Conservation (phyloP, 2,797 vertebrate genomes). For the Argyrosomus regius region DNA sequence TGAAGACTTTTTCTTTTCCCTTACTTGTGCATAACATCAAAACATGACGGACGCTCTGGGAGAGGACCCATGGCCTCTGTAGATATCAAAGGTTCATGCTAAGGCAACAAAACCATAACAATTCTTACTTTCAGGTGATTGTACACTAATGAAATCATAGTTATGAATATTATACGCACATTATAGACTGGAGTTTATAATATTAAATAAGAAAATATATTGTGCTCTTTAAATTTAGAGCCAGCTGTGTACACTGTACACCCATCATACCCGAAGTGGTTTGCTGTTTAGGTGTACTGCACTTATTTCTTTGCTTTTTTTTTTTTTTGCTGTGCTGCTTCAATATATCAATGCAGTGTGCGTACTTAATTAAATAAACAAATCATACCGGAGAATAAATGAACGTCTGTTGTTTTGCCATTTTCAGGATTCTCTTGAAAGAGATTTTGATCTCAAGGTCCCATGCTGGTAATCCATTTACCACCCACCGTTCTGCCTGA, state of each 20-base stretch:
- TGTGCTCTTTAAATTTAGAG: background rate
- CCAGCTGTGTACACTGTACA: conserved; percentile 2
- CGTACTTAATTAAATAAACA: conserved; percentile 4
- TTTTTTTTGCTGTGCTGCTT: background rate
- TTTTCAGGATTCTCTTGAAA: conserved; percentile 24
- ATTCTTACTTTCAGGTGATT: too few species aligned
- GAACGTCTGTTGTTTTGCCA: background rate
- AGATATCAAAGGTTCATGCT: too few species aligned
- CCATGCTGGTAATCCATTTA: conserved; percentile 61
- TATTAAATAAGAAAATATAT: background rate
- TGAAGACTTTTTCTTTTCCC: too few species aligned
- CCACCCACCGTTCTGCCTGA: conserved; percentile 34
- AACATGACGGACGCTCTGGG: too few species aligned
- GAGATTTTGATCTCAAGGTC: conserved; percentile 34
- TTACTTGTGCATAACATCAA: too few species aligned
- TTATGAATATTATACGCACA: too few species aligned
- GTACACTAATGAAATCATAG: too few species aligned
- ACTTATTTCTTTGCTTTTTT: background rate
- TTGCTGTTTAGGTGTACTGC: background rate
- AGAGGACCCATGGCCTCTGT: too few species aligned
- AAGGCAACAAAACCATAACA: too few species aligned
- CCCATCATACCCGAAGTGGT: conserved; percentile 3
- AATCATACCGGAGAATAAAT: conserved; percentile 1
- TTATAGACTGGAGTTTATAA: background rate
- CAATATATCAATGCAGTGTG: background rate